A percentile compares a stretch with the other conserved stretches of the same genome.
Conservation (phyloP, 1,140 invertebrate genomes). For the Pemphigus obesinymphae region DNA sequence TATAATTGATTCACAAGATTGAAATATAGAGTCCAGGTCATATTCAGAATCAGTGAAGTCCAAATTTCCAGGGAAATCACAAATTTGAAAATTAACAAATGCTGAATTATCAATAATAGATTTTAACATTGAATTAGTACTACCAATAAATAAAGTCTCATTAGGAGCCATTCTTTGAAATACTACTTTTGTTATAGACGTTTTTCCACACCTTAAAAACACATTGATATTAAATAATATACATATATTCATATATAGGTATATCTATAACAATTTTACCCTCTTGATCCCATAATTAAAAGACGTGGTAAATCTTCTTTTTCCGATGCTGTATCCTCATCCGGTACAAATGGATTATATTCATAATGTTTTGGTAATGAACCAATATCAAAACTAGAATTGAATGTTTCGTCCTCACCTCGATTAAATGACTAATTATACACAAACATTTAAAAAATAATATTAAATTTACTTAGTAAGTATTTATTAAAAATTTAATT, state of each 20-base stretch:
- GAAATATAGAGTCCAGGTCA: conserved; percentile 92
- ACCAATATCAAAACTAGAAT: conserved; percentile 61
- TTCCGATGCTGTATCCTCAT: conserved; percentile 58
- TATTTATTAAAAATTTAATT: too few relatives aligned
- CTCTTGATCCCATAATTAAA: conserved; percentile 88
- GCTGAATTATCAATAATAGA: conserved; percentile 95
- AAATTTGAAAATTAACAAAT: conserved; percentile 99
- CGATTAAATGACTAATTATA: conserved; percentile 26
- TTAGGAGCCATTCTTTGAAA: conserved; percentile 99
- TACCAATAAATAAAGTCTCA: conserved; percentile 98
- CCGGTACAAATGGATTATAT: conserved; percentile 79
- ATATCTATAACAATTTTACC: conserved; percentile 57
- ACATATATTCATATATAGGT: not conserved
- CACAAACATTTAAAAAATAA: too few relatives aligned
- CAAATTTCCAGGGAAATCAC: conserved; percentile 99
- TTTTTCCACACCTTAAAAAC: conserved; percentile 88
- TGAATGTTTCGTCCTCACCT: conserved; percentile 57
- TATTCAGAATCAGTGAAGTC: conserved; percentile 95
- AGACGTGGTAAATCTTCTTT: conserved; percentile 76
- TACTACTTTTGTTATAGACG: conserved; percentile 99
- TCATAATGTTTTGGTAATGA: conserved; percentile 91
- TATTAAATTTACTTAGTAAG: too few relatives aligned
- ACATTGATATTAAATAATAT: not conserved
- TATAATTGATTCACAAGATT: conserved; percentile 89
- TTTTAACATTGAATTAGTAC: conserved; percentile 97